Conservation (phyloP, 2,113 vertebrate genomes). For the Syngnathus scovelli region DNA sequence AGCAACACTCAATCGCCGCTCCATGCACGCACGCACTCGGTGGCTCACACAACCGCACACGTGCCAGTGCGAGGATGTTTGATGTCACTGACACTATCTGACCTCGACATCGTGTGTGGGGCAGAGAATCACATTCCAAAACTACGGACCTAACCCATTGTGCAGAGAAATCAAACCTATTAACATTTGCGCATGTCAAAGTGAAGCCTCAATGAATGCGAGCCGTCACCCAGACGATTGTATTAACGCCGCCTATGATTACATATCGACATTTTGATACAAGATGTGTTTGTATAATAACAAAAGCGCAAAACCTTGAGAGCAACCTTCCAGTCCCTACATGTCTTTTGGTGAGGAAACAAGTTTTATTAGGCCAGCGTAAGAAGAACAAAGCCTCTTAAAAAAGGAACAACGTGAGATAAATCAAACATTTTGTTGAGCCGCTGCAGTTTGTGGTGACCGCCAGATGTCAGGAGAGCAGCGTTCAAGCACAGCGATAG, state of each 20-base stretch:
- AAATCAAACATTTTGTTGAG: neutral
- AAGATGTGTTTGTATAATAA: neutral
- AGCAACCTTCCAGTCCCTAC: neutral
- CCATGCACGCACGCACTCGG: no score
- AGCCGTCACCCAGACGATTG: neutral
- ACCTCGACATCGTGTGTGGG: no score
- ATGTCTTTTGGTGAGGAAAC: neutral
- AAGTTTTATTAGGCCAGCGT: neutral
- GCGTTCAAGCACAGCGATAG: neutral
- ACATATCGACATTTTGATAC: neutral
- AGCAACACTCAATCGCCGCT: no score
- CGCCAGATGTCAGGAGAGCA: neutral
- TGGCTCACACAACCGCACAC: no score
- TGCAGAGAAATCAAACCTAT: neutral
- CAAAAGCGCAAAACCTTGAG: neutral
- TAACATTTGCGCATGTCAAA: neutral
- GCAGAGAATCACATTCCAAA: neutral
- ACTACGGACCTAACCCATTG: neutral
- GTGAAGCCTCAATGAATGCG: neutral
- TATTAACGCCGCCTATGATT: neutral
- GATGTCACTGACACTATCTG: no score
- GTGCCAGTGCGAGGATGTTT: no score
- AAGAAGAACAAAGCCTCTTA: neutral
- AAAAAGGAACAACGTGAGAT: no score
- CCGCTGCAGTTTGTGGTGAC: neutral